Conservation (phyloP, 2,797 vertebrate species). For the Dicrostonyx torquatus region DNA sequence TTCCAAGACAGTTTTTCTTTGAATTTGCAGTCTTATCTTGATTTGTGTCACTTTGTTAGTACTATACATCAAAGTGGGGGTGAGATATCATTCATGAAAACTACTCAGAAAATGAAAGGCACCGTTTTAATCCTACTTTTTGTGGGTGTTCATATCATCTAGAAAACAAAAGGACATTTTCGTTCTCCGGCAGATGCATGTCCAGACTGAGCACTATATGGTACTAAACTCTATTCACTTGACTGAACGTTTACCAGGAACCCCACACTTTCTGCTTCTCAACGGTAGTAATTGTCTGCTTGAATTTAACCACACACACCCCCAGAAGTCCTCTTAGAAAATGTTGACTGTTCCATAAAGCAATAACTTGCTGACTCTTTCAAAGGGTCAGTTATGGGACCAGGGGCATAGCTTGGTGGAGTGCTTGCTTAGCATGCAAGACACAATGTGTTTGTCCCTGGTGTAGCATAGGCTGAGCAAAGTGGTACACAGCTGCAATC, state of each 20-base stretch:
- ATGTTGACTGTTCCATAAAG: not conserved
- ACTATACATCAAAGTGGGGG: constrained; percentile 58
- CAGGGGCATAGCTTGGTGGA: not conserved
- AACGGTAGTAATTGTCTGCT: not conserved
- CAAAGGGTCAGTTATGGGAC: constrained; percentile 16
- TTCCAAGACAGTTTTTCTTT: constrained; percentile 78
- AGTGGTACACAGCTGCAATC: no score
- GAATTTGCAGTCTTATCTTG: constrained; percentile 82
- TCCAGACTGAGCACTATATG: constrained; percentile 20
- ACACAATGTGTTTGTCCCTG: not conserved
- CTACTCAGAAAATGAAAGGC: constrained; percentile 24
- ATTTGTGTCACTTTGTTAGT: constrained; percentile 75
- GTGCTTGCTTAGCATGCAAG: not conserved
- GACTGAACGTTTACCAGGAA: constrained; percentile 18
- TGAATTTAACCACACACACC: constrained; percentile 7
- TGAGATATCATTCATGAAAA: constrained; percentile 48
- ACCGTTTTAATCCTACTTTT: not conserved
- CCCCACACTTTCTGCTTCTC: not conserved
- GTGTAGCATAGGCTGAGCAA: not conserved
- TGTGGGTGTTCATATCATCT: constrained; percentile 20
- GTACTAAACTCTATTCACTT: constrained; percentile 11
- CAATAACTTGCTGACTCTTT: constrained; percentile 46
- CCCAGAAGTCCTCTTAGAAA: not conserved
- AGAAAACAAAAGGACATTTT: constrained; percentile 52
- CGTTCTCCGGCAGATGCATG: constrained; percentile 45